phyloP scores from a whole-genome alignment of 2,888 invertebrate species.

The Cactoblastis cactorum region DNA sequence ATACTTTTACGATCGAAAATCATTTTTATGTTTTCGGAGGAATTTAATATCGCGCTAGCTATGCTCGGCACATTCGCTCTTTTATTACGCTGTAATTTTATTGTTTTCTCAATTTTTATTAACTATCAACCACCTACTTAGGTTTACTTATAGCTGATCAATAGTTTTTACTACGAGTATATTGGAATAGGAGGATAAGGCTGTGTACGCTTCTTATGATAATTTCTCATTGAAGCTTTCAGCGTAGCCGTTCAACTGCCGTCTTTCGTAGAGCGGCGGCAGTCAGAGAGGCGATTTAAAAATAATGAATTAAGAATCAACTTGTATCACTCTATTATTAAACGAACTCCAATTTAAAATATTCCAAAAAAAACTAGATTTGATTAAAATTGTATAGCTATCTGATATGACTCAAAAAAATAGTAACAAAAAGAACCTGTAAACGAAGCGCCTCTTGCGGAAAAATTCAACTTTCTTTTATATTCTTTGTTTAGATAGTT shows the following conservation, averaged over 20 bases:
- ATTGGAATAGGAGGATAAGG: background rate
- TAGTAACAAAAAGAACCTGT: no score
- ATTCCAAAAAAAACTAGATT: no score
- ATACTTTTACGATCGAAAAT: constrained; percentile 80
- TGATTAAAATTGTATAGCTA: no score
- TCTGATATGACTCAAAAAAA: no score
- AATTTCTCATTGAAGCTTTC: background rate
- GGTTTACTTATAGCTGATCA: constrained; percentile 48
- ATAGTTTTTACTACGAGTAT: constrained; percentile 30
- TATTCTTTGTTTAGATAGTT: constrained; percentile 26
- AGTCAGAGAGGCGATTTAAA: no score
- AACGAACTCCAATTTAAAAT: no score
- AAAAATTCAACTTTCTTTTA: constrained; percentile 6
- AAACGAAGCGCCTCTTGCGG: background rate
- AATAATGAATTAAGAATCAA: no score
- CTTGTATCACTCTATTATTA: no score
- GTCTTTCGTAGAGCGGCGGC: no score
- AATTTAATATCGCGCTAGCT: constrained; percentile 78
- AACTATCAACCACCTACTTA: constrained; percentile 74
- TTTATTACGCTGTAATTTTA: constrained; percentile 79
- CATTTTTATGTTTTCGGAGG: constrained; percentile 78
- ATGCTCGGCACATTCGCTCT: constrained; percentile 73
- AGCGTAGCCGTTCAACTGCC: no score
- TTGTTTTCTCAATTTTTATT: constrained; percentile 79
- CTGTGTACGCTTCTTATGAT: background rate